Conservation (phyloP, 2,888 invertebrate genomes). For the Acleris emargana region DNA sequence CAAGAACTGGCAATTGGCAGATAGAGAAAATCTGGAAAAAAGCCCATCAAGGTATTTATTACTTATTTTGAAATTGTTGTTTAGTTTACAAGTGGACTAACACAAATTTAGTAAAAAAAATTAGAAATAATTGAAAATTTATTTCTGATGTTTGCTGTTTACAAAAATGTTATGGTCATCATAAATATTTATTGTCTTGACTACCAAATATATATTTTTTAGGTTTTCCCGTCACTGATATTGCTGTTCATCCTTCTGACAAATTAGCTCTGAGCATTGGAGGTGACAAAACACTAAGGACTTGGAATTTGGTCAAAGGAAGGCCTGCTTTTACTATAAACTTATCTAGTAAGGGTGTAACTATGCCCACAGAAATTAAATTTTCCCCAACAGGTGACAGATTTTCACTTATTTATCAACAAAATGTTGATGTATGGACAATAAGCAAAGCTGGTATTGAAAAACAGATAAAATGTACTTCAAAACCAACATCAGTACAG, state of each 20-base stretch:
- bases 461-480: slow-evolving; percentile 86
- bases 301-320: slow-evolving; percentile 98
- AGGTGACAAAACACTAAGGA: slow-evolving; percentile 91
- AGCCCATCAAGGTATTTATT: slow-evolving; percentile 88
- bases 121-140: no score
- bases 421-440: slow-evolving; percentile 90
- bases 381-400: slow-evolving; percentile 92
- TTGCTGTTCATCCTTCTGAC: slow-evolving; percentile 94
- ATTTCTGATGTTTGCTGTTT: no score
- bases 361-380: slow-evolving; percentile 76
- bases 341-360: slow-evolving; percentile 86
- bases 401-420: slow-evolving; percentile 90
- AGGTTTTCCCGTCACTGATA: slow-evolving; percentile 87
- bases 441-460: slow-evolving; percentile 90
- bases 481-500: slow-evolving; percentile 87
- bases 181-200: neutral
- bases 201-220: slow-evolving; percentile 39
- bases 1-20: slow-evolving; percentile 93
- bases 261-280: slow-evolving; percentile 95
- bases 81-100: no score
- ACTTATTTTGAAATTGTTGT: no score
- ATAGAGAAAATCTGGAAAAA: slow-evolving; percentile 91
- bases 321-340: slow-evolving; percentile 95
- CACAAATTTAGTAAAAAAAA: no score
- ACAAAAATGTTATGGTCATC: neutral